Base-by-base conservation (phyloP, 2,113 vertebrate species). In the Agelaius tricolor region DNA sequence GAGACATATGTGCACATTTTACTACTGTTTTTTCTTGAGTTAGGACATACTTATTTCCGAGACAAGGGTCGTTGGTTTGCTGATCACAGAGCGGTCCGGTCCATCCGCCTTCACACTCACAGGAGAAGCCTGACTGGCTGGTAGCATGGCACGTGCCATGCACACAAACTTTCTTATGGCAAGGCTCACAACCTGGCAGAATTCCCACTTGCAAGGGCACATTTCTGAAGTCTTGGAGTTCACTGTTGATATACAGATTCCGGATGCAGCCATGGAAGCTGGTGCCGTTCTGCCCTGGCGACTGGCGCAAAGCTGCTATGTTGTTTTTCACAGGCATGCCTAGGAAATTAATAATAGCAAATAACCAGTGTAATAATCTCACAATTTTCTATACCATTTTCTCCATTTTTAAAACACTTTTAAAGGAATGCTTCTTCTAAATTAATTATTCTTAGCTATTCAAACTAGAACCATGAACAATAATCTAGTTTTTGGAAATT, bases 181-280 rank as follows among this genome's bases (percentile, higher is more conserved):
- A 99, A 0, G 99, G 99, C 96, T 99, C 99, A 33, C 99, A 99
- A 14, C 99, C 99, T 0, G 99, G 99, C 67, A 99, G 97, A 73
- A 99, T 99, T 66, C 99, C 99, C 8, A 98, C 97, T 77, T 98
- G 99, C 90, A 99, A 98, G n/a, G 98, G 98, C 94, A 99, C 98
- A 49, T 98, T 98, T 62, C 97, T 98, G 85, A 99, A 98, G 96
- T 99, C 99, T 94, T 99, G 99, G 66, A 99, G 99, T 86, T 99
- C 98, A 2, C 98, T 99, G 67, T 99, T 99, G 96, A 99, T 99
- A 65, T 99, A 99, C 1, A 99, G 97, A 85, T 99, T 99, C 37
- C 99, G 98, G 78, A 99, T 98, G 93, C 99, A 99, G 54, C 99
- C 99, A 2, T 99, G 99, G 96, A 99, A 99, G 92, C 99, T 99